Conservation (phyloP, 2,797 vertebrate species). For the Emys orbicularis region DNA sequence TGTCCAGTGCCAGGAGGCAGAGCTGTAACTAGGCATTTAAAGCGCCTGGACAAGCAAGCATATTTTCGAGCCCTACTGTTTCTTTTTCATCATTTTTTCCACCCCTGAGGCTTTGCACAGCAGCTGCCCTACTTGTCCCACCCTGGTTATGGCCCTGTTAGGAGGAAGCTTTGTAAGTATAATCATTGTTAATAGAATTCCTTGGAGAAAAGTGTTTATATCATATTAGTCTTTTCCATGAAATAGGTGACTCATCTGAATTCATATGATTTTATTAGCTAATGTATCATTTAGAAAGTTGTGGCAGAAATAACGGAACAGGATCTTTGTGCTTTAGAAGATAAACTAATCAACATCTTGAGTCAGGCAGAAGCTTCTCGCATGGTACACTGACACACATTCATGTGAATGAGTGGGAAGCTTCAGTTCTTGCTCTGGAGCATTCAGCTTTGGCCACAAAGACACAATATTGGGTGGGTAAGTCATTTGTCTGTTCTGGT, state of each 20-base stretch:
- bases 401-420: not conserved
- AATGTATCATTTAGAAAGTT: rapidly evolving
- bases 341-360: rapidly evolving
- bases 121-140: not conserved
- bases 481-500: not conserved
- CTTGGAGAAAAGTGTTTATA: not conserved
- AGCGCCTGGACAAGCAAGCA: not conserved
- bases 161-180: not conserved
- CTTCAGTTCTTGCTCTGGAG: not conserved
- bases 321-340: not conserved
- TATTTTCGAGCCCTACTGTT: not conserved
- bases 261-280: not conserved
- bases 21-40: not conserved
- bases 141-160: not conserved
- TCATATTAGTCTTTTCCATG: not conserved
- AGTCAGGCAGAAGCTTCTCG: not conserved
- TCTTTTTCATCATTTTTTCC: not conserved
- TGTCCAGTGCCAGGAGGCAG: rapidly evolving
- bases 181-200: not conserved
- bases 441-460: not conserved
- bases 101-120: not conserved
- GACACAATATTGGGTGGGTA: not conserved
- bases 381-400: rapidly evolving
- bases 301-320: rapidly evolving
- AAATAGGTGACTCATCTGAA: not conserved